Percentiles rank a stretch among this genome's conserved stretches.
Evolutionary conservation across 2,797 vertebrate genomes (phyloP).

Genomic region (Alcedo atthis): DNA sequence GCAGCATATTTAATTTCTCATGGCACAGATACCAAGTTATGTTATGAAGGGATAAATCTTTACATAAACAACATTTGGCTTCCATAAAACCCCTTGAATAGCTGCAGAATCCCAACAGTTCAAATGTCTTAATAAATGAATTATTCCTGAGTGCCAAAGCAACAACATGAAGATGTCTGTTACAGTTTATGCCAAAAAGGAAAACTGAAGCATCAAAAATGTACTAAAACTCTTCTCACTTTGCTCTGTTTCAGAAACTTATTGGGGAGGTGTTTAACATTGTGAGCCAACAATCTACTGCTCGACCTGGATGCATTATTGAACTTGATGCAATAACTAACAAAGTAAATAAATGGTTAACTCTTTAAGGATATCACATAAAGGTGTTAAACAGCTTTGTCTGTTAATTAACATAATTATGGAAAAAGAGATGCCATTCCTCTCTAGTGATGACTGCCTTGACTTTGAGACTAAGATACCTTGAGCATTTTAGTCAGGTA

Average conservation of each 20-base stretch:
- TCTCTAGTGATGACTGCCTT: not conserved
- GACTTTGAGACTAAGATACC: not conserved
- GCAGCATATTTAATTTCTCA: not conserved
- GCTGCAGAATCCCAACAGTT: not conserved
- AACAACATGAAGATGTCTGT: not conserved
- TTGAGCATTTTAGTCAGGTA: not conserved
- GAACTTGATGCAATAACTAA: conserved; percentile 94
- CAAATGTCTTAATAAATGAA: not conserved
- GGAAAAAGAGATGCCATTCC: not conserved
- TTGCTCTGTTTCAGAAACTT: conserved; percentile 87
- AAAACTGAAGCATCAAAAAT: not conserved
- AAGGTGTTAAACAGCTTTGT: not conserved
- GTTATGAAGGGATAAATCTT: not conserved
- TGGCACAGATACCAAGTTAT: not conserved
- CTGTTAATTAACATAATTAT: not conserved
- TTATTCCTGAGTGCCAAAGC: not conserved
- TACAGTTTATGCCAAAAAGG: not conserved
- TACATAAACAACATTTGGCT: not conserved
- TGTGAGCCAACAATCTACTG: conserved; percentile 98
- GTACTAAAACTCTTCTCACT: conserved; percentile 9
- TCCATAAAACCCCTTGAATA: not conserved
- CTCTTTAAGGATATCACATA: not conserved
- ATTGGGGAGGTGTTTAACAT: conserved; percentile 99
- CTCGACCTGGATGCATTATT: conserved; percentile 97
- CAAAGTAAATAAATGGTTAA: conserved; percentile 83